Percentiles rank a stretch among this genome's conserved stretches.
phyloP scores from a whole-genome alignment of 1,140 invertebrate species.

The Thaumetopoea pityocampa region DNA sequence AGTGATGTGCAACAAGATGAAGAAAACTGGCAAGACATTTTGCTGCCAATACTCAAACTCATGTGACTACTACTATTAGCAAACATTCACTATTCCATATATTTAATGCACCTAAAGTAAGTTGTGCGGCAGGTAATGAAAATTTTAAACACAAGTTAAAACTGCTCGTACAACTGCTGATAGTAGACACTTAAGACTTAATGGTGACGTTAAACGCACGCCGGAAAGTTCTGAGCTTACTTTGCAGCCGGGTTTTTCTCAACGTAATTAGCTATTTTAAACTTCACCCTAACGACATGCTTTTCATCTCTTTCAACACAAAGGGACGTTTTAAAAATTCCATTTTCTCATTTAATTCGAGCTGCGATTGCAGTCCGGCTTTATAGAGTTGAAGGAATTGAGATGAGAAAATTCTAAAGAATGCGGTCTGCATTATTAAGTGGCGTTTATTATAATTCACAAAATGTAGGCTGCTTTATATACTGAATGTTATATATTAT shows the following conservation, averaged over 20 bases:
- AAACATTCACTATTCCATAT: too few relatives aligned
- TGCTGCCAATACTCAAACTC: too few relatives aligned
- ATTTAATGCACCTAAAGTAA: too few relatives aligned
- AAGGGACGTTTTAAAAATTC: slow-evolving; percentile 33
- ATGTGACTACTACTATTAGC: too few relatives aligned
- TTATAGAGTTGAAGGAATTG: slow-evolving; percentile 9
- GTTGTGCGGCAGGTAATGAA: too few relatives aligned
- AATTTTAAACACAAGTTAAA: not conserved
- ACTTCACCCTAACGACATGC: slow-evolving; percentile 30
- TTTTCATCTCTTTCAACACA: slow-evolving; percentile 32
- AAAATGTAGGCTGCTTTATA: too few relatives aligned
- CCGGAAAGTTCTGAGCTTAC: slow-evolving; percentile 21
- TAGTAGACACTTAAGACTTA: slow-evolving; percentile 19
- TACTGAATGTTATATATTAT: too few relatives aligned
- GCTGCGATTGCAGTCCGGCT: slow-evolving; percentile 19
- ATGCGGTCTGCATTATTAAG: too few relatives aligned
- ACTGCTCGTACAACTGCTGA: not conserved
- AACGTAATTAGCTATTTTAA: slow-evolving; percentile 35
- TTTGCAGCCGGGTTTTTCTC: slow-evolving; percentile 25
- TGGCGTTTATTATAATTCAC: too few relatives aligned
- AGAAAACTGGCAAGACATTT: too few relatives aligned
- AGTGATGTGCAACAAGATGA: too few relatives aligned
- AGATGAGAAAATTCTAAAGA: slow-evolving; percentile 8
- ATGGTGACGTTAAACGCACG: slow-evolving; percentile 24
- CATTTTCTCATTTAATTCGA: slow-evolving; percentile 27